Conservation (phyloP, 2,113 vertebrate genomes). For the Percina caprodes region DNA sequence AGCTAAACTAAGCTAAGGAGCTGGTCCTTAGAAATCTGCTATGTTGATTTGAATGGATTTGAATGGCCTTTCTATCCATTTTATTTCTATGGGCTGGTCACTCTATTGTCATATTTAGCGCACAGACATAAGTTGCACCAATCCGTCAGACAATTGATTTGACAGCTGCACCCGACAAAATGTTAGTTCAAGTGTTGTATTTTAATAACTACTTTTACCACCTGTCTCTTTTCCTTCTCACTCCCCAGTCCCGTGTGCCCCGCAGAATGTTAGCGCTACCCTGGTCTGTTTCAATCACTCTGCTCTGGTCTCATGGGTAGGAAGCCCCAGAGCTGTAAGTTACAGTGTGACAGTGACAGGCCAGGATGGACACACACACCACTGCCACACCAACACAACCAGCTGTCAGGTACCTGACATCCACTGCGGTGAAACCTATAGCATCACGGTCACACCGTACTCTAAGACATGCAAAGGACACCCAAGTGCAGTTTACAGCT, state of each 20-base stretch:
- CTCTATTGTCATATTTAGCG: neutral
- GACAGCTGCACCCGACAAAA: neutral
- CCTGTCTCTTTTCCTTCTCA: neutral
- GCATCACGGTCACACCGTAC: constrained; percentile 64
- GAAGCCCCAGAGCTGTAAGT: constrained; percentile 39
- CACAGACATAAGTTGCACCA: neutral
- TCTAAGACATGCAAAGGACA: constrained; percentile 67
- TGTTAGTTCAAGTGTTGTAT: neutral
- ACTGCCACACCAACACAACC: constrained; percentile 56
- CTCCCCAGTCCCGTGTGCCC: constrained; percentile 75
- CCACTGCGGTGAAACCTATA: constrained; percentile 75
- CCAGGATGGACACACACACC: constrained; percentile 40
- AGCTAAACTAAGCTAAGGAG: too few species aligned
- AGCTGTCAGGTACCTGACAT: constrained; percentile 56
- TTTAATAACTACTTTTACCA: neutral
- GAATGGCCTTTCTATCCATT: too few species aligned
- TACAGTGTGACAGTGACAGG: constrained; percentile 66
- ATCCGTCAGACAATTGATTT: neutral
- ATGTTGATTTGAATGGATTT: too few species aligned
- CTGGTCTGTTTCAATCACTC: constrained; percentile 66
- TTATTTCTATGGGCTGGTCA: too few species aligned
- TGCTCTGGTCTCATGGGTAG: constrained; percentile 71
- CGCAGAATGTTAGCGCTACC: constrained; percentile 65
- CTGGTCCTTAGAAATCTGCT: too few species aligned
- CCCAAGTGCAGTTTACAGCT: constrained; percentile 50